Percentiles rank a stretch among this genome's conserved stretches.
Evolutionary conservation across 2,888 invertebrate genomes (phyloP).

Genomic region (Caenorhabditis sp.): DNA sequence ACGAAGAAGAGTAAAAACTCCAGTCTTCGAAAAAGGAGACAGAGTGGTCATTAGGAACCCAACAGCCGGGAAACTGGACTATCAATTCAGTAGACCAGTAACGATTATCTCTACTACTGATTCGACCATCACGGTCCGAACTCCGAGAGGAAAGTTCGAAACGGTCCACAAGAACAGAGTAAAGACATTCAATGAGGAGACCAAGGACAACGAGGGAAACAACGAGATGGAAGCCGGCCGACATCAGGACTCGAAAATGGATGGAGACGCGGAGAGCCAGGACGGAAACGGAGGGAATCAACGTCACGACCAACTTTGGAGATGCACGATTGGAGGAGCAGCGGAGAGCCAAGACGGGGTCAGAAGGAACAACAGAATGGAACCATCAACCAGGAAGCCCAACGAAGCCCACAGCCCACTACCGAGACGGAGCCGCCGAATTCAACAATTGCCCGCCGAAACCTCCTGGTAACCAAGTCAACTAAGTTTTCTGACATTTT

Average conservation of each 20-base stretch:
- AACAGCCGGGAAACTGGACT: constrained; percentile 1
- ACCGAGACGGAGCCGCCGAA: not conserved
- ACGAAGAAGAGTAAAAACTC: not conserved
- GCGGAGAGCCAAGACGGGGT: too few species aligned
- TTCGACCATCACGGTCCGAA: not conserved
- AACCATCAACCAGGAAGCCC: not conserved
- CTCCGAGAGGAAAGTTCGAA: not conserved
- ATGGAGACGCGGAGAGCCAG: too few species aligned
- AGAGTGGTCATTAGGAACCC: not conserved
- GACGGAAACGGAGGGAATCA: not conserved
- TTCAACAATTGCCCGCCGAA: not conserved
- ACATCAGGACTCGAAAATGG: too few species aligned
- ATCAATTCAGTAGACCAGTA: not conserved
- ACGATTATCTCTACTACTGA: not conserved
- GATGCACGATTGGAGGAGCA: too few species aligned
- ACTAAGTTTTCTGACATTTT: not conserved
- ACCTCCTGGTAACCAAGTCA: not conserved
- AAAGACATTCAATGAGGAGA: not conserved
- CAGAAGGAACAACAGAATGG: not conserved
- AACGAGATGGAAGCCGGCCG: not conserved
- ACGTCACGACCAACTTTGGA: too few species aligned
- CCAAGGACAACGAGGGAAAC: not conserved
- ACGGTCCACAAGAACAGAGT: not conserved
- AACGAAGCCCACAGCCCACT: not conserved
- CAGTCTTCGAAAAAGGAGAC: not conserved